Conservation (phyloP, 2,888 invertebrate genomes). For the Belgica antarctica region DNA sequence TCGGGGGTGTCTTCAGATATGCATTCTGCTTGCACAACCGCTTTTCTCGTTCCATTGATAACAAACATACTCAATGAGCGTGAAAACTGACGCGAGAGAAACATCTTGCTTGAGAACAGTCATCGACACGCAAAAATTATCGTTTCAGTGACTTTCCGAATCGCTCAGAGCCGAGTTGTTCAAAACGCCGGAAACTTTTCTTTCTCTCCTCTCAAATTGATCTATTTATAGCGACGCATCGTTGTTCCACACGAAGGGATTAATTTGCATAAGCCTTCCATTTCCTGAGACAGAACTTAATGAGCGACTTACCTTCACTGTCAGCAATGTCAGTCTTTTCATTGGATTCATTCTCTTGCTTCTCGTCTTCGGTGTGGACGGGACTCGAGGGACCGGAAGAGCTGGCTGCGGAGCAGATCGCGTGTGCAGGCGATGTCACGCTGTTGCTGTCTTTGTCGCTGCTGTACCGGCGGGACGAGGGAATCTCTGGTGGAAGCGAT, state of each 20-base stretch:
- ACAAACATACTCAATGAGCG: too few relatives aligned
- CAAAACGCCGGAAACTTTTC: background rate
- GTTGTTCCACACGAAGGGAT: background rate
- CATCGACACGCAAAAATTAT: too few relatives aligned
- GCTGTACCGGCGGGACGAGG: conserved; percentile 46
- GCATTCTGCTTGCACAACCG: too few relatives aligned
- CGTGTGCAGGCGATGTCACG: conserved; percentile 47
- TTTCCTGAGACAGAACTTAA: conserved; percentile 40
- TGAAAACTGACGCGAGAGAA: too few relatives aligned
- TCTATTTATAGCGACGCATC: background rate
- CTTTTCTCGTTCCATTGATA: too few relatives aligned
- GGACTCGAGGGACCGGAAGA: conserved; percentile 56
- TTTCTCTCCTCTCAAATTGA: background rate
- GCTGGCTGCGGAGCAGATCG: conserved; percentile 51
- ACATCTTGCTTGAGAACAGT: too few relatives aligned
- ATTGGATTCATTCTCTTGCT: conserved; percentile 60
- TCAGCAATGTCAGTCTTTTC: conserved; percentile 54
- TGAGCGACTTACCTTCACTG: conserved; percentile 51
- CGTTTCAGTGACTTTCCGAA: too few relatives aligned
- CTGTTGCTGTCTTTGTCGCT: conserved; percentile 47
- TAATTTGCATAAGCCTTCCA: too few relatives aligned
- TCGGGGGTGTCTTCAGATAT: too few relatives aligned
- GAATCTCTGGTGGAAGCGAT: background rate
- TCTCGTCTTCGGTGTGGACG: conserved; percentile 56
- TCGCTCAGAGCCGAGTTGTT: too few relatives aligned